These are phyloP conservation scores for Lasioglossum pauxillum DNA, from an alignment of 2,888 invertebrate genomes.

Conservation along the genomic window DNA sequence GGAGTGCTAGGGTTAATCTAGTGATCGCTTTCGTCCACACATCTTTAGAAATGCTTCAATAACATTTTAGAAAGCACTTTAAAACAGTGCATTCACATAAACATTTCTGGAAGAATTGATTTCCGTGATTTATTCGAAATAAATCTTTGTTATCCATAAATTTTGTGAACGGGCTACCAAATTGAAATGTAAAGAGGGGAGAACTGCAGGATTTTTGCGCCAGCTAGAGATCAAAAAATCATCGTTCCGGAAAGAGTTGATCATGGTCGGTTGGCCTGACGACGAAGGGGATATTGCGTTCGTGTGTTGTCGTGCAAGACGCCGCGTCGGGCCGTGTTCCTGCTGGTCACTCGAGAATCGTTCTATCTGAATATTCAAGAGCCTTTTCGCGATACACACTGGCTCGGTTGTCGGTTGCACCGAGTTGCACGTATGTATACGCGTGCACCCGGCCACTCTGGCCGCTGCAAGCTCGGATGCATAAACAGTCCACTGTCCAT, in stretches of 20 bases:
- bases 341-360: conserved; percentile 71
- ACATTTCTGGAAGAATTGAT: too few species aligned
- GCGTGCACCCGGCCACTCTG: conserved; percentile 29
- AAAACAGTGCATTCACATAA: too few species aligned
- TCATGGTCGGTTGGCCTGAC: conserved; percentile 19
- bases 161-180: not conserved
- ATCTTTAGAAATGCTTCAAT: too few species aligned
- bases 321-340: conserved; percentile 56
- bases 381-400: conserved; percentile 70
- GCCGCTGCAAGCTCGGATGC: conserved; percentile 53
- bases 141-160: not conserved
- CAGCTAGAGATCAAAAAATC: conserved; percentile 10
- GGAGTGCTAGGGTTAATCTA: too few species aligned
- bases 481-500: conserved; percentile 66
- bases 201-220: not conserved
- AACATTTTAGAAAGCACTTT: too few species aligned
- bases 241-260: not conserved
- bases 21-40: too few species aligned
- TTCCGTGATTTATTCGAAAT: not conserved
- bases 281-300: conserved; percentile 46
- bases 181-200: not conserved
- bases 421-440: conserved; percentile 32
- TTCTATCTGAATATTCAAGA: conserved; percentile 81
- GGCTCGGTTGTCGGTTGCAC: conserved; percentile 45
- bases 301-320: conserved; percentile 65